Percentiles rank a stretch among this genome's conserved stretches.
phyloP scores from a whole-genome alignment of 2,888 invertebrate species.

The Leptura quadrifasciata region DNA sequence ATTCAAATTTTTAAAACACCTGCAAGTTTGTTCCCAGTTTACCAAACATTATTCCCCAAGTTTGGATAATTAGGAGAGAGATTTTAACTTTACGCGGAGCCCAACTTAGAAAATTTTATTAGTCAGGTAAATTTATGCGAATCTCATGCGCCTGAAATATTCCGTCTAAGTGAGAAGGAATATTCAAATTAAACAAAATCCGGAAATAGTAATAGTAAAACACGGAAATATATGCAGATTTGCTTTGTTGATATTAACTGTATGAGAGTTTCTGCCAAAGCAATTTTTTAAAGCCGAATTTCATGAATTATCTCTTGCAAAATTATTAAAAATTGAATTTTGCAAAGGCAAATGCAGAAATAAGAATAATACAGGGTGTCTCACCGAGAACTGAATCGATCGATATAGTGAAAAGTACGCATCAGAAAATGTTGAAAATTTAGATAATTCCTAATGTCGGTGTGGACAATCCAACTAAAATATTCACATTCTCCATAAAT shows the following conservation, averaged over 20 bases:
- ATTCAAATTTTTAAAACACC: conserved; percentile 59
- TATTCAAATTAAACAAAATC: conserved; percentile 7
- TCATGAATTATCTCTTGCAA: no score
- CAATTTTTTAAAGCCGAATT: no score
- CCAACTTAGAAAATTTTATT: conserved; percentile 55
- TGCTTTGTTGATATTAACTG: not conserved
- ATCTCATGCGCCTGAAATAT: not conserved
- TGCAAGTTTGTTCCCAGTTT: conserved; percentile 56
- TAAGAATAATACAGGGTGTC: no score
- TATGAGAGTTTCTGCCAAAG: no score
- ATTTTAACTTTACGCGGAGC: conserved; percentile 51
- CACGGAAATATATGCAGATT: not conserved
- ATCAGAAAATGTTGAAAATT: no score
- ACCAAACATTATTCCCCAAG: conserved; percentile 60
- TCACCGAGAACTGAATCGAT: no score
- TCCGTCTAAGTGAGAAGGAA: conserved; percentile 14
- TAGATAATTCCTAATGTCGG: no score
- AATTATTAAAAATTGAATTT: no score
- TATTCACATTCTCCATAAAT: no score
- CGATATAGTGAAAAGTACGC: no score
- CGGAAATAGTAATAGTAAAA: not conserved
- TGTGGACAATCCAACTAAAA: no score
- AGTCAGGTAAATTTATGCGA: conserved; percentile 53
- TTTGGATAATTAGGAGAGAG: conserved; percentile 56
- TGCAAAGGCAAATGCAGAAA: no score